Percentiles rank a stretch among this genome's conserved stretches.
These are phyloP conservation scores for Micromussa lordhowensis DNA, from an alignment of 92 coral and sea anemone genomes.

Conservation along the genomic window DNA sequence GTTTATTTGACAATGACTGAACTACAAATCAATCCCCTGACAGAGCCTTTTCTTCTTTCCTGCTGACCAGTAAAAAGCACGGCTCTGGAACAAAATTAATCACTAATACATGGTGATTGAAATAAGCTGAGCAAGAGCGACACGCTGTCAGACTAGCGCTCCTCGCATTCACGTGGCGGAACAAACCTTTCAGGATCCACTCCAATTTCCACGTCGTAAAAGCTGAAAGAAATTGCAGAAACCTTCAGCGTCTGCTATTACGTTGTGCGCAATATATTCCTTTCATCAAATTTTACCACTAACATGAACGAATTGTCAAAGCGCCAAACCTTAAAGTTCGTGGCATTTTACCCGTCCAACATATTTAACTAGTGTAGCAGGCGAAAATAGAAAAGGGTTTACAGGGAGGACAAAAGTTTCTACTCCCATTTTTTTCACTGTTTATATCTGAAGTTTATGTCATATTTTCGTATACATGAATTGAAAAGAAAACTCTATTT, in stretches of 20 bases:
- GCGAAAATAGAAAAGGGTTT: too few relatives aligned
- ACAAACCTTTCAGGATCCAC: constrained; percentile 67
- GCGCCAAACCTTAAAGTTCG: too few relatives aligned
- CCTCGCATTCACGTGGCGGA: constrained; percentile 57
- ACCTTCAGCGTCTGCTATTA: background rate
- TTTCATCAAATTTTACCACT: background rate
- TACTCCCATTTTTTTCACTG: too few relatives aligned
- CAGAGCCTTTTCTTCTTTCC: background rate
- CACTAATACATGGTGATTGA: background rate
- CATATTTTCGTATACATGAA: too few relatives aligned
- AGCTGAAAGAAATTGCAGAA: constrained; percentile 24
- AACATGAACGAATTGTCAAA: background rate
- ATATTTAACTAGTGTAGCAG: too few relatives aligned
- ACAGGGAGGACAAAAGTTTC: too few relatives aligned
- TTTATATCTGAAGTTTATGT: too few relatives aligned
- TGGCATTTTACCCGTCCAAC: too few relatives aligned
- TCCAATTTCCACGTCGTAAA: constrained; percentile 54
- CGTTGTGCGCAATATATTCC: background rate
- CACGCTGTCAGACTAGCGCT: background rate
- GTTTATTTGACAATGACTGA: background rate
- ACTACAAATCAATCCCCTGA: background rate
- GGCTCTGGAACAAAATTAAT: background rate
- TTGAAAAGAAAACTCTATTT: too few relatives aligned
- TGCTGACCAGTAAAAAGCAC: background rate
- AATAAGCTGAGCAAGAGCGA: background rate